phyloP scores from a whole-genome alignment of 2,797 vertebrate species.

The Phataginus tetradactyla region DNA sequence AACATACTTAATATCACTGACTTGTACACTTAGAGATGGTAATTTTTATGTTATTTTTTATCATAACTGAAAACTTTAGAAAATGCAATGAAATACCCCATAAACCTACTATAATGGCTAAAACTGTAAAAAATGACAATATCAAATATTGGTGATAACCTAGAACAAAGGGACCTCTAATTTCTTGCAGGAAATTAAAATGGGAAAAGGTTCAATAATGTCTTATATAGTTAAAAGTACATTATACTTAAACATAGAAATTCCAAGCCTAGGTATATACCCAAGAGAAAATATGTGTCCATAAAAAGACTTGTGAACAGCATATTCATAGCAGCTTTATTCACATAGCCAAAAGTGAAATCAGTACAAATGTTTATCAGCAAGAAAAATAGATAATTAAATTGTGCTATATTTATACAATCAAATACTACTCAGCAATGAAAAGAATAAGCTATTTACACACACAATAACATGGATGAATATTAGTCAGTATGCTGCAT shows the following conservation, averaged over 20 bases:
- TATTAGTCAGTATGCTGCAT: background rate
- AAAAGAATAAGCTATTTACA: background rate
- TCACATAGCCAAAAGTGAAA: background rate
- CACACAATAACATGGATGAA: background rate
- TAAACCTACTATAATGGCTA: background rate
- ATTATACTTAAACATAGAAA: background rate
- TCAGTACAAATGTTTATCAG: background rate
- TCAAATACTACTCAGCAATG: background rate
- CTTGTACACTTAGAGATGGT: background rate
- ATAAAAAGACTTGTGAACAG: background rate
- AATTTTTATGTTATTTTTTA: background rate
- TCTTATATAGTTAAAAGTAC: background rate
- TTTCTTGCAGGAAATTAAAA: background rate
- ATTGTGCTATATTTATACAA: background rate
- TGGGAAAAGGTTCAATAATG: background rate
- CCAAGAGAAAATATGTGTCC: background rate
- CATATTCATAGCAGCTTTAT: background rate
- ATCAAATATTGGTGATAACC: background rate
- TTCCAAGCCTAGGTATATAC: background rate
- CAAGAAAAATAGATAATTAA: background rate
- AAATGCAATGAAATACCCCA: background rate
- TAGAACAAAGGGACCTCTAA: background rate
- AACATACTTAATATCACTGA: background rate
- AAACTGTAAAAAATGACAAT: background rate
- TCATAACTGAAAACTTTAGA: background rate